Conservation (phyloP, 2,113 vertebrate genomes). For the Onychostoma macrolepis region DNA sequence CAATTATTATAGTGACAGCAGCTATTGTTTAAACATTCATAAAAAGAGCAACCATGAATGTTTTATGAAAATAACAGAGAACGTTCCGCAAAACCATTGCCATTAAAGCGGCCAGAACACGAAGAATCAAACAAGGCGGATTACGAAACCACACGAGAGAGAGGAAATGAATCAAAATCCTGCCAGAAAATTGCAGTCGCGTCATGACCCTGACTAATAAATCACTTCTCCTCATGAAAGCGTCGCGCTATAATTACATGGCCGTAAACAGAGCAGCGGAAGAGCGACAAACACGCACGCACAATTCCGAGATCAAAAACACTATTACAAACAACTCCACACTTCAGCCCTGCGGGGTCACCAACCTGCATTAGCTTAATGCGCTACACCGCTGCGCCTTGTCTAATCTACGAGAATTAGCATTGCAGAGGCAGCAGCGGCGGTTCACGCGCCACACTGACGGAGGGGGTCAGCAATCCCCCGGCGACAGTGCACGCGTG, state of each 20-base stretch:
- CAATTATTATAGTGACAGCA: background rate
- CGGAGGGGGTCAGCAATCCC: constrained; percentile 37
- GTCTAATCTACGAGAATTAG: constrained; percentile 55
- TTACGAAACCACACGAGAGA: background rate
- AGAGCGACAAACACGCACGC: constrained; percentile 44
- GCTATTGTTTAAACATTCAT: background rate
- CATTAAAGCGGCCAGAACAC: constrained; percentile 8
- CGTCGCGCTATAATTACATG: constrained; percentile 45
- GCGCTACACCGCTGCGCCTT: constrained; percentile 45
- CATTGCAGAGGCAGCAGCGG: constrained; percentile 24
- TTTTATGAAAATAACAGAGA: constrained; percentile 12
- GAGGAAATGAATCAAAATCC: constrained; percentile 7
- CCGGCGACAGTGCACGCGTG: background rate
- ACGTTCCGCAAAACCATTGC: background rate
- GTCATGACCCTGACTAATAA: constrained; percentile 74
- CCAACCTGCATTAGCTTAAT: constrained; percentile 60
- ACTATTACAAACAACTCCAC: constrained; percentile 49
- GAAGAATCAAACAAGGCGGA: constrained; percentile 31
- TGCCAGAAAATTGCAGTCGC: constrained; percentile 59
- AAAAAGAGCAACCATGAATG: background rate
- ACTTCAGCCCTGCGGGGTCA: constrained; percentile 55
- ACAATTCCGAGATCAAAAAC: constrained; percentile 46
- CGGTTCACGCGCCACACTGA: background rate
- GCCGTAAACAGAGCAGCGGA: constrained; percentile 66
- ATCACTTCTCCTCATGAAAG: constrained; percentile 68